Percentiles rank a stretch among this genome's conserved stretches.
These are phyloP conservation scores for Bombus picipes DNA, from an alignment of 1,140 invertebrate genomes.

Conservation along the genomic window DNA sequence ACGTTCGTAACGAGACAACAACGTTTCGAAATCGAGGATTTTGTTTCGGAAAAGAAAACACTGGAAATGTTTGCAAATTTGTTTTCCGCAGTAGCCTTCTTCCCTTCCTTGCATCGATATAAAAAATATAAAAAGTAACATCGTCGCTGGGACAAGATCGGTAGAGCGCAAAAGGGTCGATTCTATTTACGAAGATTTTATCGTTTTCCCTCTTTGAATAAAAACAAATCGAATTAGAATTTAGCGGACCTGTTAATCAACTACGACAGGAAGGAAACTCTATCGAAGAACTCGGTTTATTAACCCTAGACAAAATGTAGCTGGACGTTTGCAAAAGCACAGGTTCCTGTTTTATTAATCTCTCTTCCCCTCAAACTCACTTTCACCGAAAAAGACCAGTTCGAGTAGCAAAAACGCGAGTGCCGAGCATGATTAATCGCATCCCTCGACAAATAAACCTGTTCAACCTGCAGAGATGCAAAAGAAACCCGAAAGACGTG, in stretches of 20 bases:
- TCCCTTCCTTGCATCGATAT: too few relatives aligned
- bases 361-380: not conserved
- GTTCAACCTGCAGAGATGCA: not conserved
- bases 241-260: not conserved
- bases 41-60: too few relatives aligned
- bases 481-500: not conserved
- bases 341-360: not conserved
- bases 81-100: too few relatives aligned
- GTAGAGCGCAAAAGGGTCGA: too few relatives aligned
- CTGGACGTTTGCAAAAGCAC: not conserved
- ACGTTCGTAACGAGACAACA: too few relatives aligned
- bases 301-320: not conserved
- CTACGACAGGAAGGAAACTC: not conserved
- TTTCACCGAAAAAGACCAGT: not conserved
- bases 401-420: not conserved
- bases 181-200: too few relatives aligned
- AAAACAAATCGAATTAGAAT: too few relatives aligned
- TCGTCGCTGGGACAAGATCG: too few relatives aligned
- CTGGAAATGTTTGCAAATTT: too few relatives aligned
- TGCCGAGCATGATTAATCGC: not conserved
- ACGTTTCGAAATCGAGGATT: too few relatives aligned
- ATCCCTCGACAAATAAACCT: not conserved
- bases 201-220: too few relatives aligned
- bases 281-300: not conserved
- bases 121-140: too few relatives aligned